Evolutionary conservation across 2,888 invertebrate genomes (phyloP), one percentile per base, ranked within the genome.

Genomic region (Endotricha flammealis): DNA sequence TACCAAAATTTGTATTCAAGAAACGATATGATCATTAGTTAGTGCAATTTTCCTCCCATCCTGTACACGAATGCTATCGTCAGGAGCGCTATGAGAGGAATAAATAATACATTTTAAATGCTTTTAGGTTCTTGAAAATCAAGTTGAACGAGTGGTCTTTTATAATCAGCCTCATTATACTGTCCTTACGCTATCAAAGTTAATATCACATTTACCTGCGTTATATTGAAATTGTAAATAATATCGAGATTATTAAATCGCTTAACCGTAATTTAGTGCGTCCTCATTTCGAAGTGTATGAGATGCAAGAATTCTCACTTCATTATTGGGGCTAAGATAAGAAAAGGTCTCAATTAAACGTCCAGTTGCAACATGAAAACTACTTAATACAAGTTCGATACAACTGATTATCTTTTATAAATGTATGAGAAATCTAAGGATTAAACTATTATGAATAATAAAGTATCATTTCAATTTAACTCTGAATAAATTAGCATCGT

Each of bases 1-100:
- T 76, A 73, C 72, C 71, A 71, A 64, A 77, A 82, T 85, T 80
- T 73, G 76, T 83, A 85, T 85, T 85, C 85, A 74, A 72, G 72
- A 61, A 67, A 62, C 79, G 83, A 78, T 79, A 78, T 71, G 62
- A 75, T 80, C 82, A 81, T 83, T 83, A 82, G 80, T 78, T 74
- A 71, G 74, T 68, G 77, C 78, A 81, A 82, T 83, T 82, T 85
- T 80, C 78, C 73, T 79, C 71, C 65, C 71, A 80, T 80, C 68
- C 65, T 66, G 63, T 68, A 70, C 70, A 70, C 65, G 70, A 72
- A 70, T 67, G 57, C 62, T 68, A 72, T 72, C 68, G 58, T 66
- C 54, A 63, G 55, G 53, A 63, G 57, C 58, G 66, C 46, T 67
- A 69, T 58, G 64, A 59, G 48, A 44, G 60, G 72, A 70, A 76